Base-by-base conservation (phyloP, 1,140 invertebrate genomes). In the Rhagoletis zephyria region DNA sequence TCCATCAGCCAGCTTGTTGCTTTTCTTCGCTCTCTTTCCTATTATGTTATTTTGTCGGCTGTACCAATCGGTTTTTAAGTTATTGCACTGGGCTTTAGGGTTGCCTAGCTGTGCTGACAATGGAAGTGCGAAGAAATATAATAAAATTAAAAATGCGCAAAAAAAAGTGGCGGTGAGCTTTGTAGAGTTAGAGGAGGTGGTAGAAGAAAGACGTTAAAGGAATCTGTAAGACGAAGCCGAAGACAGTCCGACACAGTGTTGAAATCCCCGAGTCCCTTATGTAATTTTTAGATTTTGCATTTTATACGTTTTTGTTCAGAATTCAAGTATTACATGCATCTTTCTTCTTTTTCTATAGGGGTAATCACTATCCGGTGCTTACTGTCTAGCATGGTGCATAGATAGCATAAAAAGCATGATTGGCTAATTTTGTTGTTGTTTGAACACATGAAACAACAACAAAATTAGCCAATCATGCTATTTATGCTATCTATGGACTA, bases 71-170 rank as follows among this genome's bases (percentile, higher is more conserved):
- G 74, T 81, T 81, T 81, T 81, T 56, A 81, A 81, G 48, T 81
- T 81, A 81, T 81, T 81, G 74, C 74, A 51, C 74, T 56, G 74
- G 74, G 74, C 74, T 48, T 81, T 81, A 81, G 74, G 48, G 74
- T 42, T 56, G 14, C 48, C 16, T 81, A 56, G 74, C 19, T 59
- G 48, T 48, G 74, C 48, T 81, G 74, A 81, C 45, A 81, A 81
- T 81, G 12, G 74, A 51, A 81, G 74, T 56, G 74, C 16, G 48
- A 56, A 51, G 74, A n/a, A 48, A 42, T 42, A 16, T 56, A 81
- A 81, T 81, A 51, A 59, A 56, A 81, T 81, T 81, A 81, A 19
- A 81, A 81, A 81, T n/a, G 48, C 19, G 56, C 9, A 81, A 19
- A 81, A 81, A 51, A 30, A 48, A 45, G 40, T 48, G 5, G 2